phyloP scores from a whole-genome alignment of 2,113 vertebrate species.

The Arvicanthis niloticus region DNA sequence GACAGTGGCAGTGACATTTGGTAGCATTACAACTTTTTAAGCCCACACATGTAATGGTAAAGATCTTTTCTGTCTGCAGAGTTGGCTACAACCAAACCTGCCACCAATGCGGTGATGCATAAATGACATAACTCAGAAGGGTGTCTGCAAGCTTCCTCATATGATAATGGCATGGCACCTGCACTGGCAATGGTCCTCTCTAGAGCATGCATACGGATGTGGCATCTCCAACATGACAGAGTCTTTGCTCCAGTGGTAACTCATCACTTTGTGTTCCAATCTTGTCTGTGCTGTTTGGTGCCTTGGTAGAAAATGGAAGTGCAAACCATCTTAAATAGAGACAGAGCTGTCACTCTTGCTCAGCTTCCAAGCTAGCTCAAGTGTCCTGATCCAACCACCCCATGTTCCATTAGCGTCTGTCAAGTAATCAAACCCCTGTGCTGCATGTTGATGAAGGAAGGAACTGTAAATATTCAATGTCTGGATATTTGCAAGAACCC shows the following conservation, averaged over 20 bases:
- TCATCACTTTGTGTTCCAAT: not conserved
- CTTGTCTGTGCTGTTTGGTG: not conserved
- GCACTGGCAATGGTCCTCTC: not conserved
- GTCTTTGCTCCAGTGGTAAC: not conserved
- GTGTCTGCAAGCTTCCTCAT: not conserved
- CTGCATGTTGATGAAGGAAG: slow-evolving; percentile 31
- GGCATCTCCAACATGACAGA: not conserved
- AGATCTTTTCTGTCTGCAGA: not conserved
- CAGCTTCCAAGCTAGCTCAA: not conserved
- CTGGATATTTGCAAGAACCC: not conserved
- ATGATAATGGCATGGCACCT: not conserved
- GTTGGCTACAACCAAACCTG: not conserved
- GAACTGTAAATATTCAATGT: slow-evolving; percentile 53
- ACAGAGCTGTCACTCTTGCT: not conserved
- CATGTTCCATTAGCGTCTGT: not conserved
- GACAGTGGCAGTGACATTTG: not conserved
- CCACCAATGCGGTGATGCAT: not conserved
- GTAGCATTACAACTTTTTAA: not conserved
- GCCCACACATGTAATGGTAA: not conserved
- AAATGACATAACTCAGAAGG: not conserved
- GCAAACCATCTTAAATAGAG: slow-evolving; percentile 38
- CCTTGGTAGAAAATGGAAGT: slow-evolving; percentile 27
- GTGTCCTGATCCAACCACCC: not conserved
- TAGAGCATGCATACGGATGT: not conserved
- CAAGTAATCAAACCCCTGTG: not conserved